Percentiles rank a stretch among this genome's conserved stretches.
phyloP scores from a whole-genome alignment of 2,113 vertebrate genomes.

The Caranx ignobilis region DNA sequence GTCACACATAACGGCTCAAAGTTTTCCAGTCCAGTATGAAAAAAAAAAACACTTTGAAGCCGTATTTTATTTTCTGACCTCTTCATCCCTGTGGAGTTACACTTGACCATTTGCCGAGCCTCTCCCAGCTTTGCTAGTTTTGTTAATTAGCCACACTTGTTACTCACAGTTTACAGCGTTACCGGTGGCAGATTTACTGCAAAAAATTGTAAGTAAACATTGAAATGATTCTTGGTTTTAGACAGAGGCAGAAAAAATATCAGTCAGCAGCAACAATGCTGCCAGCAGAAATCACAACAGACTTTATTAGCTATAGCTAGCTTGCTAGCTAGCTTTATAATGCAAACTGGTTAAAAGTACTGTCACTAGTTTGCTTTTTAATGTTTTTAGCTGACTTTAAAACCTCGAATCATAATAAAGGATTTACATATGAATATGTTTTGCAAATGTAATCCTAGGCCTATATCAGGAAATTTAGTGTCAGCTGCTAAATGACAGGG shows the following conservation, averaged over 20 bases:
- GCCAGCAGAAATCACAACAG: neutral
- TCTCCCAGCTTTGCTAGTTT: neutral
- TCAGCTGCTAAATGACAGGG: too few species aligned
- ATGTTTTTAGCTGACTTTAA: neutral
- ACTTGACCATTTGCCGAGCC: neutral
- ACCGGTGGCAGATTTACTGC: neutral
- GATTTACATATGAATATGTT: neutral
- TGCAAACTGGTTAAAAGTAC: neutral
- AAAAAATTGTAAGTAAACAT: neutral
- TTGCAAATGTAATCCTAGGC: neutral
- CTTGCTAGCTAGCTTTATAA: neutral
- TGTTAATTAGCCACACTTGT: neutral
- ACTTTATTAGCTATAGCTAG: neutral
- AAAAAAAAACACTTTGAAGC: slow-evolving; percentile 26
- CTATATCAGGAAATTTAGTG: too few species aligned
- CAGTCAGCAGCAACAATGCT: neutral
- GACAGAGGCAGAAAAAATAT: neutral
- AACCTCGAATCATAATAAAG: neutral
- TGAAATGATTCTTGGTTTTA: neutral
- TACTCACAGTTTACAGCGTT: neutral
- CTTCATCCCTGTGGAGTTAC: slow-evolving; percentile 1
- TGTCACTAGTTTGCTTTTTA: neutral
- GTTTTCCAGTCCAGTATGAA: slow-evolving; percentile 33
- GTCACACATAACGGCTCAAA: slow-evolving; percentile 2
- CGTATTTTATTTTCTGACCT: slow-evolving; percentile 15